phyloP scores from a whole-genome alignment of 1,140 invertebrate species.

The Temnothorax nylanderi region DNA sequence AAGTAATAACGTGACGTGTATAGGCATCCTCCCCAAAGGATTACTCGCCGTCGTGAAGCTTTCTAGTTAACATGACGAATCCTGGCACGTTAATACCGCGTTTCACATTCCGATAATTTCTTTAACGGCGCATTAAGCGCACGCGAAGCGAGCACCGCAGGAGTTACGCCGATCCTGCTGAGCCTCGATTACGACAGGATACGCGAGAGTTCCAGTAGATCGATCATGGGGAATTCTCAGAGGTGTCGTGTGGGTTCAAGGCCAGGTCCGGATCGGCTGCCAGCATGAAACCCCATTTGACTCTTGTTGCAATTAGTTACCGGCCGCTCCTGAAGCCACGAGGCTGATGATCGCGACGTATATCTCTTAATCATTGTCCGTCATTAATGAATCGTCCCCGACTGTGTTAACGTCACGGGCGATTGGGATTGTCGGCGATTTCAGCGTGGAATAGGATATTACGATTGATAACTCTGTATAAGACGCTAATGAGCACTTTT shows the following conservation, averaged over 20 bases:
- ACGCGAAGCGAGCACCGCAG: slow-evolving; percentile 51
- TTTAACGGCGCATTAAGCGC: slow-evolving; percentile 56
- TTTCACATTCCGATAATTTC: slow-evolving; percentile 62
- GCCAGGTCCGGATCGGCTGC: slow-evolving; percentile 42
- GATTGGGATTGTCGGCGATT: slow-evolving; percentile 53
- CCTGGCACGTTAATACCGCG: slow-evolving; percentile 50
- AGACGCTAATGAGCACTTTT: background rate
- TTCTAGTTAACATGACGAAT: slow-evolving; percentile 53
- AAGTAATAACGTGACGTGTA: slow-evolving; percentile 39
- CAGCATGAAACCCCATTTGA: slow-evolving; percentile 53
- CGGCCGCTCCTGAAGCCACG: slow-evolving; percentile 53
- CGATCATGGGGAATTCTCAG: slow-evolving; percentile 47
- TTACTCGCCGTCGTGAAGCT: slow-evolving; percentile 28
- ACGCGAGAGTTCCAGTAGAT: slow-evolving; percentile 42
- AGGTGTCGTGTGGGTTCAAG: slow-evolving; percentile 59
- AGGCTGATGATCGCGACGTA: slow-evolving; percentile 48
- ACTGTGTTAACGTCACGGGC: slow-evolving; percentile 52
- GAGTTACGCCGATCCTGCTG: slow-evolving; percentile 57
- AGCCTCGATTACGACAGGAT: slow-evolving; percentile 58
- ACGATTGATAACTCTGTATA: slow-evolving; percentile 54
- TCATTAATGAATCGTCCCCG: slow-evolving; percentile 66
- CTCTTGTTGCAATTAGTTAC: slow-evolving; percentile 77
- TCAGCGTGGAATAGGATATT: slow-evolving; percentile 54
- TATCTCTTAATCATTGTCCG: slow-evolving; percentile 67
- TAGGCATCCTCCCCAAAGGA: background rate